Base-by-base conservation (phyloP, 2,888 invertebrate genomes). In the Sicus ferrugineus region DNA sequence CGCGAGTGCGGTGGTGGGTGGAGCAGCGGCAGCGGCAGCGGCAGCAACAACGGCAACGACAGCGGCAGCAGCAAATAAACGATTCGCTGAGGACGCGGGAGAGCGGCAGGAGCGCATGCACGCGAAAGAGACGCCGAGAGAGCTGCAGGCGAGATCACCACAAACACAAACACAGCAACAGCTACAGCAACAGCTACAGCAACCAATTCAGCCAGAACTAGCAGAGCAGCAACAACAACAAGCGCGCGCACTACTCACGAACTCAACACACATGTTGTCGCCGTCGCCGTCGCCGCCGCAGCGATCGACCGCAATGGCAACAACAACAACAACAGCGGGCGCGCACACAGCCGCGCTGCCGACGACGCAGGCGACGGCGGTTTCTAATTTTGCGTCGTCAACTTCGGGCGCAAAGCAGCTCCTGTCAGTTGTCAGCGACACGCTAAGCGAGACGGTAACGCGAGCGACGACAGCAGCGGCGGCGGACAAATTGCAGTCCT, bases 341-440 rank as follows among this genome's bases (percentile, higher is more conserved):
- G 65, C 72, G 67, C 54, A 59, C 52, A 54, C 71, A 71, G 61
- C 70, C 61, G 42, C 70, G 67, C 50, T 62, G 72, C 16, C 65
- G 67, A 23, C 73, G 72, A 28, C 72, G 74, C 64, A 67, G 74
- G 63, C 75, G 71, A 71, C 71, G 66, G 75, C 72, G 70, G 71
- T 68, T 72, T 73, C 73, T 56, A 73, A 70, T 73, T 72, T 73
- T 72, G 77, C 80, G 79, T 70, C 76, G 71, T 78, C 79, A 77
- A 78, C 77, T 80, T 76, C 77, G 73, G 75, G 76, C 72, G 74
- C 75, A 73, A 78, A 76, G 70, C 78, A 81, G 78, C 81, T 81
- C 79, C 76, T 81, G 79, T 82, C 84, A 83, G 81, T 84, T 81
- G 81, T 77, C 77, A 84, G 79, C 77, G 84, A 82, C 79, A 77